Percentiles rank a stretch among this genome's conserved stretches.
These are phyloP conservation scores for Sphinx pinastri DNA, from an alignment of 2,888 invertebrate species.

Conservation along the genomic window DNA sequence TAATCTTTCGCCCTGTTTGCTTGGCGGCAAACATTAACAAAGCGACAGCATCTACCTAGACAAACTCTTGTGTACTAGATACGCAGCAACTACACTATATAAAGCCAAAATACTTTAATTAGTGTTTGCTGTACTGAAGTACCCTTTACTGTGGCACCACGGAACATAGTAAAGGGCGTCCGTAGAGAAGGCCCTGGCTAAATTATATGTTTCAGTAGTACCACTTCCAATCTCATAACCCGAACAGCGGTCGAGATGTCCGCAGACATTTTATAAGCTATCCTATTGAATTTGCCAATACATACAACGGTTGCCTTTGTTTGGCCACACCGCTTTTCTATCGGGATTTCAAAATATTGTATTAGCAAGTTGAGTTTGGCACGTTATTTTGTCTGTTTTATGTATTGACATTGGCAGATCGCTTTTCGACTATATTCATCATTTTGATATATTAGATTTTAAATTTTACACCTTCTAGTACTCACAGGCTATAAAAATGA, in stretches of 20 bases:
- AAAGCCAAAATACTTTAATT: neutral
- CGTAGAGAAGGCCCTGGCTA: constrained; percentile 53
- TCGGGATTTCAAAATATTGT: constrained; percentile 30
- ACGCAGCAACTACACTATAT: neutral
- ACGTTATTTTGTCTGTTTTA: neutral
- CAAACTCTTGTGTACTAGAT: neutral
- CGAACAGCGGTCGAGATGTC: constrained; percentile 62
- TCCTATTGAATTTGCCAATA: constrained; percentile 71
- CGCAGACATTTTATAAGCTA: constrained; percentile 53
- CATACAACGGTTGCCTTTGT: constrained; percentile 46
- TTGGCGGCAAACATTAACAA: no score
- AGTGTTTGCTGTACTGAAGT: constrained; percentile 4
- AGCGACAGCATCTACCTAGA: no score
- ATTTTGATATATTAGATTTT: no score
- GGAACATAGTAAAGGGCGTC: constrained; percentile 36
- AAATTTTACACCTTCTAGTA: no score
- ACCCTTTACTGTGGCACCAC: neutral
- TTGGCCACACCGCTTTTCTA: constrained; percentile 30
- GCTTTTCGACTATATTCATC: no score
- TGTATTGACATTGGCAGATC: no score
- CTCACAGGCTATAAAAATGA: no score
- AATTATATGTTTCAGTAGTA: constrained; percentile 78
- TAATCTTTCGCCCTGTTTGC: no score
- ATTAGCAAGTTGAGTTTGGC: neutral
- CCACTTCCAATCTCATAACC: constrained; percentile 74